Base-by-base conservation (phyloP, 2,888 invertebrate genomes). In the Bellardia pandia region DNA sequence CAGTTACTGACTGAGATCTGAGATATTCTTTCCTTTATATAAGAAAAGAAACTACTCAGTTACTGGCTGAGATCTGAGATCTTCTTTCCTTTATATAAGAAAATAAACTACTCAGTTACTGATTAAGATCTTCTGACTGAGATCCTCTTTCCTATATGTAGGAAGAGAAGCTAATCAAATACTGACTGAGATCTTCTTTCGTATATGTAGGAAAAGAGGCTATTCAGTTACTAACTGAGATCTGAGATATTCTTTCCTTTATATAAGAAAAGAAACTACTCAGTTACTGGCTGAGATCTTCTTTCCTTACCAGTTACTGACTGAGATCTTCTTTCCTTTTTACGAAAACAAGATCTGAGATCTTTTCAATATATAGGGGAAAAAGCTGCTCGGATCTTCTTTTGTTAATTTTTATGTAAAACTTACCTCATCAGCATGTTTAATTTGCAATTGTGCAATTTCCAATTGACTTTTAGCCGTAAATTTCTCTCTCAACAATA, bases 401-500 rank as follows among this genome's bases (percentile, higher is more conserved):
- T 23, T 23, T 23, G 23, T 23, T 23, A 23, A 23, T 23, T 23
- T 23, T 23, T 23, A 23, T 23, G 23, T 23, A 23, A 14, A 4
- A 56, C 89, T 88, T 53, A 97, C 94, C 95, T 97, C 97, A 64
- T 94, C 94, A 86, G 95, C 94, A 92, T 96, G 95, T 89, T 94
- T 93, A 66, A 94, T 93, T 90, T 95, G 94, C 88, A 95, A 90
- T 86, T 95, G 94, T 58, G 94, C 94, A 40, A 96, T 95, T 92
- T 96, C 94, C 86, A 94, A 92, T 91, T 95, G 95, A 90, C 95
- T 95, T 91, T 96, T 96, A 33, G 95, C 95, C 77, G 96, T 95
- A 88, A 97, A 96, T 94, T 95, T 96, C 93, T 96, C 96, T 16
- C 96, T 94, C 56, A 97, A 93, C 89, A 96, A 95, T 75, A 96